These are phyloP conservation scores for Suricata suricatta DNA, from an alignment of 2,113 vertebrate species.

Conservation along the genomic window DNA sequence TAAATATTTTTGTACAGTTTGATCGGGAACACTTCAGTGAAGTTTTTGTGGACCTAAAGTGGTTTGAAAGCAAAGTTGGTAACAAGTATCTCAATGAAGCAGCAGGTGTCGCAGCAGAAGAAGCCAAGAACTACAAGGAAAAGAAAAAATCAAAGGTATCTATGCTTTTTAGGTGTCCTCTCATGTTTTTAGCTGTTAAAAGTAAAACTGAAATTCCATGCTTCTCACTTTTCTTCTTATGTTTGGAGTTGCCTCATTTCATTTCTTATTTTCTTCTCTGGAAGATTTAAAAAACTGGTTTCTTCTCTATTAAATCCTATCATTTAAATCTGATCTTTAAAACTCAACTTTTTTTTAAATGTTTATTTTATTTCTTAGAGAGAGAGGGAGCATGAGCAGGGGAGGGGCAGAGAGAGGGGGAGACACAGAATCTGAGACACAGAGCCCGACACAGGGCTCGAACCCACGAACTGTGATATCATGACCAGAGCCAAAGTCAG, in stretches of 20 bases:
- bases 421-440: too few relatives aligned
- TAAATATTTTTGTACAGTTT: constrained; percentile 87
- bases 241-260: not conserved
- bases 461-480: too few relatives aligned
- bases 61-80: constrained; percentile 99
- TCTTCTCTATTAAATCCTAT: not conserved
- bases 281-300: not conserved
- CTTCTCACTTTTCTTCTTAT: constrained; percentile 46
- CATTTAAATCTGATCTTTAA: constrained; percentile 36
- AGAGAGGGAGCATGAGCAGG: too few relatives aligned
- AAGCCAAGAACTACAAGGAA: constrained; percentile 87
- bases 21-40: constrained; percentile 98
- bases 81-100: constrained; percentile 99
- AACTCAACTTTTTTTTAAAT: not conserved
- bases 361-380: too few relatives aligned
- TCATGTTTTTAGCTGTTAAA: constrained; percentile 43
- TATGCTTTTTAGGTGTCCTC: constrained; percentile 38
- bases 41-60: constrained; percentile 98
- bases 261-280: constrained; percentile 8
- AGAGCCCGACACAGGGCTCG: too few relatives aligned
- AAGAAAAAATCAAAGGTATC: constrained; percentile 88
- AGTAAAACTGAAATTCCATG: constrained; percentile 44
- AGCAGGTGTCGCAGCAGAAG: constrained; percentile 94
- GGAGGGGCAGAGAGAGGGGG: too few relatives aligned
- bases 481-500: too few relatives aligned